These are phyloP conservation scores for Brachyptera putata DNA, from an alignment of 2,888 invertebrate genomes.

Conservation along the genomic window DNA sequence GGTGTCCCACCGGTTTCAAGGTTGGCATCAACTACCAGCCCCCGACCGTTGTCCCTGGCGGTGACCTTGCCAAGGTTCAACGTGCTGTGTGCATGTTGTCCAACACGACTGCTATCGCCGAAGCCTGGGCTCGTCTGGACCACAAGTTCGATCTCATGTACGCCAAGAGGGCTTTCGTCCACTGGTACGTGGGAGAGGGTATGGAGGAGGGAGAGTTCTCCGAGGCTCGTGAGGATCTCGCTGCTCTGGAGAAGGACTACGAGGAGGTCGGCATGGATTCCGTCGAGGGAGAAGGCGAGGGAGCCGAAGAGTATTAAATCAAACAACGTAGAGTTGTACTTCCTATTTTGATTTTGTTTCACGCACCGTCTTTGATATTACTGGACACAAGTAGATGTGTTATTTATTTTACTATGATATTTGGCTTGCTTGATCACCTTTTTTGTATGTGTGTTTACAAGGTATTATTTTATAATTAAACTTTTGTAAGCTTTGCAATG, in stretches of 20 bases:
- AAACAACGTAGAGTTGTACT: too few species aligned
- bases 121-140: constrained; percentile 76
- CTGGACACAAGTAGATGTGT: too few species aligned
- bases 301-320: constrained; percentile 65
- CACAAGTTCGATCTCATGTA: constrained; percentile 61
- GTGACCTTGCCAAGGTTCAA: constrained; percentile 51
- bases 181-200: constrained; percentile 59
- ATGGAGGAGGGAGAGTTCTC: constrained; percentile 55
- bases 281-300: constrained; percentile 63
- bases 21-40: constrained; percentile 80
- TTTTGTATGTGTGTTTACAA: too few species aligned
- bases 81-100: constrained; percentile 59
- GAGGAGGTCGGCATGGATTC: constrained; percentile 76
- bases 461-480: too few species aligned
- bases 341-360: too few species aligned
- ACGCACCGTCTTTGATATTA: too few species aligned
- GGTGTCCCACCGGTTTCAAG: constrained; percentile 48
- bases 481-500: too few species aligned
- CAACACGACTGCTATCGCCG: constrained; percentile 87
- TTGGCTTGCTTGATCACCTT: too few species aligned
- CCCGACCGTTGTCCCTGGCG: constrained; percentile 56
- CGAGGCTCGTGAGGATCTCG: constrained; percentile 82
- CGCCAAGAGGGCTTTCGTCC: constrained; percentile 58
- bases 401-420: too few species aligned
- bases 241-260: constrained; percentile 74